phyloP scores from a whole-genome alignment of 2,113 vertebrate genomes.

The Phylloscopus trochiloides region DNA sequence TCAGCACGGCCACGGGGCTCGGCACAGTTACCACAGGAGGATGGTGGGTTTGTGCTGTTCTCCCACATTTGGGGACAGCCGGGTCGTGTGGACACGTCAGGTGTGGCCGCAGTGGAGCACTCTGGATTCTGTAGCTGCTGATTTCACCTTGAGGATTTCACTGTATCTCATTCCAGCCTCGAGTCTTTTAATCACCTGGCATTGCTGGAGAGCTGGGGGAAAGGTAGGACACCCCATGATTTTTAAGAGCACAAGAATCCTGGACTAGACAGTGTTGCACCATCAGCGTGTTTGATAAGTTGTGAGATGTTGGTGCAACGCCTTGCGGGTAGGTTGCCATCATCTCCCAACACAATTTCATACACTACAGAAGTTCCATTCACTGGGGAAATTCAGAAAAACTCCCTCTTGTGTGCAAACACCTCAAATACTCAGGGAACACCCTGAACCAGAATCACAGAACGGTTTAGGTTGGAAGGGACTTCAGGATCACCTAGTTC shows the following conservation, averaged over 20 bases:
- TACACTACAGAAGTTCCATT: rapidly evolving
- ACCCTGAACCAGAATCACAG: neutral
- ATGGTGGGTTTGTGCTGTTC: rapidly evolving
- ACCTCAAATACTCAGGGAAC: neutral
- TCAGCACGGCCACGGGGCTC: rapidly evolving
- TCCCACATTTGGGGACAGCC: rapidly evolving
- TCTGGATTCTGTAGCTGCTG: rapidly evolving
- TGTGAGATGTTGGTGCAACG: rapidly evolving
- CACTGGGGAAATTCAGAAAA: neutral
- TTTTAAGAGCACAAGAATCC: neutral
- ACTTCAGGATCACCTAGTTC: neutral
- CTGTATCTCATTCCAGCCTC: neutral
- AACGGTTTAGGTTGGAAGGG: neutral
- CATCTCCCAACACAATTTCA: neutral
- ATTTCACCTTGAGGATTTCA: neutral
- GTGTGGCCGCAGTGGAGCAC: rapidly evolving
- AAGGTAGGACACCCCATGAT: neutral
- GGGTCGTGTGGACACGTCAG: rapidly evolving
- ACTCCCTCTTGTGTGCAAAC: rapidly evolving
- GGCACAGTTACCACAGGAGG: rapidly evolving
- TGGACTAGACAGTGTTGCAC: neutral
- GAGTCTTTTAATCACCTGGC: neutral
- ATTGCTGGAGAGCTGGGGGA: neutral
- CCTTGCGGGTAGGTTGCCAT: rapidly evolving
- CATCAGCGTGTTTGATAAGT: rapidly evolving